Percentiles rank a stretch among this genome's conserved stretches.
phyloP scores from a whole-genome alignment of 2,888 invertebrate species.

The Sisyra terminalis region DNA sequence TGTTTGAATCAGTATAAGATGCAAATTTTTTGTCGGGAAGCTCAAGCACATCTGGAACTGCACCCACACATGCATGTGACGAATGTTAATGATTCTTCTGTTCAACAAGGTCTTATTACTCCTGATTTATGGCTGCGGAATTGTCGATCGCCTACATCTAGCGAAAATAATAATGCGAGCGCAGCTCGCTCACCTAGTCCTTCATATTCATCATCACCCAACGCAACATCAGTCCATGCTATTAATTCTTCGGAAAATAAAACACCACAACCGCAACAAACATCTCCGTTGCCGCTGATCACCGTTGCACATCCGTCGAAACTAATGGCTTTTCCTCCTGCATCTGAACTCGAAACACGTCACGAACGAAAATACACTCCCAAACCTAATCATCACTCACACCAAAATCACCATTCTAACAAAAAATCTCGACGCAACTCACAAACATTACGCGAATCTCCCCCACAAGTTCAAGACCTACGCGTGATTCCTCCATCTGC shows the following conservation, averaged over 20 bases:
- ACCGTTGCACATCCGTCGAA: slow-evolving; percentile 49
- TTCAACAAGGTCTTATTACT: slow-evolving; percentile 44
- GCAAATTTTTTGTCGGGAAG: slow-evolving; percentile 90
- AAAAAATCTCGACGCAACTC: slow-evolving; percentile 19
- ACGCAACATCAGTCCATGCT: slow-evolving; percentile 7
- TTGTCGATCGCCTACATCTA: slow-evolving; percentile 42
- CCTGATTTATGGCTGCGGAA: slow-evolving; percentile 83
- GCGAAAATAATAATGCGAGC: slow-evolving; percentile 22
- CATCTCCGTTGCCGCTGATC: slow-evolving; percentile 43
- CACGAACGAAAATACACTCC: slow-evolving; percentile 23
- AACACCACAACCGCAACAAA: slow-evolving; percentile 21
- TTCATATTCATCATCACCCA: slow-evolving; percentile 17
- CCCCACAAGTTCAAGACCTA: slow-evolving; percentile 18
- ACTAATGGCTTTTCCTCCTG: slow-evolving; percentile 23
- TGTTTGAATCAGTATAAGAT: slow-evolving; percentile 93
- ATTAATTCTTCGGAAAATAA: not conserved
- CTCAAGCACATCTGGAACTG: slow-evolving; percentile 79
- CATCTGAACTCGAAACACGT: slow-evolving; percentile 8
- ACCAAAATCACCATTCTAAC: too few relatives aligned
- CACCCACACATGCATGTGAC: slow-evolving; percentile 48
- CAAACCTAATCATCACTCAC: slow-evolving; percentile 13
- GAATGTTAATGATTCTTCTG: slow-evolving; percentile 8
- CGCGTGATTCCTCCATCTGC: slow-evolving; percentile 13
- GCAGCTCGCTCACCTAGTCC: slow-evolving; percentile 11
- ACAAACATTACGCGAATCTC: slow-evolving; percentile 10